Evolutionary conservation across 1,140 invertebrate genomes (phyloP), one percentile per base, ranked within the genome.

Genomic region (Diorhabda elongata): DNA sequence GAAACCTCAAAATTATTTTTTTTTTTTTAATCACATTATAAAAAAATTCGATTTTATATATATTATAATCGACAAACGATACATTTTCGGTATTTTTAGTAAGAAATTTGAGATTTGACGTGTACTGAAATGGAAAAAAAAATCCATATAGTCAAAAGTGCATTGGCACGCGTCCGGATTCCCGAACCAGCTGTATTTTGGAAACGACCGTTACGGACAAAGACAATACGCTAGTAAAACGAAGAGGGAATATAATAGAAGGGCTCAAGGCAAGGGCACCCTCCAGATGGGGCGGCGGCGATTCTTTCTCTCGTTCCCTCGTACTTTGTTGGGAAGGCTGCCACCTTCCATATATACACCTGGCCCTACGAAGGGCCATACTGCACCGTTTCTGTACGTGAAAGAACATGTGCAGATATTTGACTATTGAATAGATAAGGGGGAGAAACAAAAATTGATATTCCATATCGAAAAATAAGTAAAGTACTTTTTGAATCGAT

Each of bases 401-500:
- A 47, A 43, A 58, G 64, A 70, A 74, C 72, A 74, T 74, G 73
- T 74, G 71, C 71, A 74, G 71, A 74, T 70, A 74, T 72, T 26
- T 26, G 26, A 26, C 26, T 26, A 26, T 26, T 26, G 26, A 26
- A 26, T 26, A 26, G 26, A 26, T 0, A 26, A 26, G 26, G 26
- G 26, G 26, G 26, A 26, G 26, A 26, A 26, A 26, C 26, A 26
- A 26, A 26, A 26, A 26, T 26, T 26, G 26, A 26, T 26, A 26
- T 26, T 26, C 26, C 26, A 26, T 26, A 26, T 26, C 26, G 26
- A 26, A 26, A 26, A 26, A 26, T 26, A 26, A 26, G 26, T 26
- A 26, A 26, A 26, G 26, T 26, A 26, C 26, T 26, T 26, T 26
- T 26, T 26, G 26, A 26, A 26, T 26, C 26, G 26, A 26, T 26